Percentiles rank a stretch among this genome's conserved stretches.
These are phyloP conservation scores for Strigamia maritima DNA, from an alignment of 2,888 invertebrate genomes.

Conservation along the genomic window DNA sequence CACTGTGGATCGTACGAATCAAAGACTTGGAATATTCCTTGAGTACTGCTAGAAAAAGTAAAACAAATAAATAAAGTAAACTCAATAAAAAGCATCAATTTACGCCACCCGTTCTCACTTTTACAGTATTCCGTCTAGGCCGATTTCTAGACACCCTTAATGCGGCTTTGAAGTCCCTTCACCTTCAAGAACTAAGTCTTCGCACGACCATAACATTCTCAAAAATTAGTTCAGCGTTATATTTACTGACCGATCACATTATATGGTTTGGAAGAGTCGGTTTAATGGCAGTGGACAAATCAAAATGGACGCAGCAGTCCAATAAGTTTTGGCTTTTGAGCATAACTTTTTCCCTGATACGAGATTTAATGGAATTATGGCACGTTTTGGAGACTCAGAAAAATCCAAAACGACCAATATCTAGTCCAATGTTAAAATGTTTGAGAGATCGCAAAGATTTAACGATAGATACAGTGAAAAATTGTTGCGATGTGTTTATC, in stretches of 20 bases:
- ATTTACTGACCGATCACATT: conserved; percentile 78
- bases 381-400: conserved; percentile 35
- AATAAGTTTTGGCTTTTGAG: conserved; percentile 77
- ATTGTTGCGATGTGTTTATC: conserved; percentile 80
- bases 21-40: conserved; percentile 78
- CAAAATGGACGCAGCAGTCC: conserved; percentile 66
- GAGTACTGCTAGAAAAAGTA: conserved; percentile 83
- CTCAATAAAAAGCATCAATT: conserved; percentile 16
- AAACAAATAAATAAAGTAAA: conserved; percentile 49
- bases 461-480: conserved; percentile 77
- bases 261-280: conserved; percentile 68
- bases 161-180: conserved; percentile 66
- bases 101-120: conserved; percentile 42
- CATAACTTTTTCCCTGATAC: conserved; percentile 70
- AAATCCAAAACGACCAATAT: not conserved
- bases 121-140: conserved; percentile 77
- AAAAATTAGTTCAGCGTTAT: conserved; percentile 74
- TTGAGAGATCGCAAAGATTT: conserved; percentile 61
- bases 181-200: conserved; percentile 68
- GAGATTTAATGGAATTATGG: conserved; percentile 81
- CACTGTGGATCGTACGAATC: conserved; percentile 67
- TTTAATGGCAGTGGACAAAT: conserved; percentile 61
- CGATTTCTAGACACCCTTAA: conserved; percentile 78
- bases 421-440: conserved; percentile 31
- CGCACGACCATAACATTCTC: conserved; percentile 71